Base-by-base conservation (phyloP, 2,113 vertebrate species). In the Heterotis niloticus region DNA sequence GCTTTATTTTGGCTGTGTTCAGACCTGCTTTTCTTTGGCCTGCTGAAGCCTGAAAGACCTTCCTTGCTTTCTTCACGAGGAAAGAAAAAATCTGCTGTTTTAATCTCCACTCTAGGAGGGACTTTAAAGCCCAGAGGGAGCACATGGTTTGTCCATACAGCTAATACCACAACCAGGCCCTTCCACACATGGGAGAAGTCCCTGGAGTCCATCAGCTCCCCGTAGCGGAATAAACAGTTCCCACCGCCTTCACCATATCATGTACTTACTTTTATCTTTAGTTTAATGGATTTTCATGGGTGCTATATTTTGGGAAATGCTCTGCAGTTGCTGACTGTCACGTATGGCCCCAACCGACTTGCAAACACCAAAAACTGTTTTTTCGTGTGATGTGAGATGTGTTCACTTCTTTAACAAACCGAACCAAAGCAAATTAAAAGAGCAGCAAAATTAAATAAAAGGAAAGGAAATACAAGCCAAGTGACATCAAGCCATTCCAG, bases 1-100 rank as follows among this genome's bases (percentile, higher is more conserved):
- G 72, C 81, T 78, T 75, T 44, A 64, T 73, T 80, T 81, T 75
- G 67, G 65, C 71, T 23, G 74, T 84, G 62, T 80, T 77, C 82
- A 82, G 82, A 16, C 28, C 51, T 81, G 79, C 83, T 86, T 89
- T 92, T 87, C 83, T 86, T 90, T 90, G 89, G 91, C 92, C 91
- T 91, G 83, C 91, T 92, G 91, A 88, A 86, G 90, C 88, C 87
- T 92, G 89, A 89, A 85, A 89, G 90, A 91, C 88, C 90, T 92
- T 93, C 90, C 92, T 95, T 92, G 92, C 87, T 88, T 92, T 84
- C 82, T 76, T 66, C 56, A 67, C 79, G 56, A 83, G 10, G 51
- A 23, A n/a, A 77, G 84, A 86, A 83, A 85, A 85, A 79, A 26
- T 23, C 57, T 68, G n/a, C 86, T 82, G 85, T 86, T 91, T 87